Percentiles rank a stretch among this genome's conserved stretches.
phyloP scores from a whole-genome alignment of 2,797 vertebrate species.

The Oceanodroma leucorhoa region DNA sequence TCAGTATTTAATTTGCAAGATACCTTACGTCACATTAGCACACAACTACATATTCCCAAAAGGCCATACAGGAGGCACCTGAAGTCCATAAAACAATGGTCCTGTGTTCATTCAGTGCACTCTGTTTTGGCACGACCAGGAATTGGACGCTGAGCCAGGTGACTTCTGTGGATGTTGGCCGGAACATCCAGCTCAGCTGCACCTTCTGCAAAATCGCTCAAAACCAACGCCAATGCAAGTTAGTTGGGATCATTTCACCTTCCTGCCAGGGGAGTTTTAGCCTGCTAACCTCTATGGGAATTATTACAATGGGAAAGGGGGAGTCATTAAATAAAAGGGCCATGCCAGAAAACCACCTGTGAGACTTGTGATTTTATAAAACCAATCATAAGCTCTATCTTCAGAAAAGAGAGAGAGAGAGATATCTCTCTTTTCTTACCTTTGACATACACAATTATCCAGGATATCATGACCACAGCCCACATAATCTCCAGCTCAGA shows the following conservation, averaged over 20 bases:
- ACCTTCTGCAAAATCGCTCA: not conserved
- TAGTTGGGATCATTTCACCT: not conserved
- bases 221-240: not conserved
- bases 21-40: not conserved
- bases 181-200: not conserved
- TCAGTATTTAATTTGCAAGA: not conserved
- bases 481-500: not conserved
- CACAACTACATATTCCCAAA: not conserved
- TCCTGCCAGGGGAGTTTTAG: not conserved
- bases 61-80: not conserved
- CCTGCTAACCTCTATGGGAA: not conserved
- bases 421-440: not conserved
- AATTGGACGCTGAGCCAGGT: not conserved
- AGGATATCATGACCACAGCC: not conserved
- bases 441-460: not conserved
- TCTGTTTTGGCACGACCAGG: not conserved
- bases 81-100: not conserved
- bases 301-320: not conserved
- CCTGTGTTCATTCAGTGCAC: not conserved
- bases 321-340: not conserved
- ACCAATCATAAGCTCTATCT: not conserved
- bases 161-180: not conserved
- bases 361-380: not conserved
- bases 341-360: not conserved
- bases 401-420: not conserved